Evolutionary conservation across 2,113 vertebrate genomes (phyloP).

Genomic region (Laticauda colubrina): DNA sequence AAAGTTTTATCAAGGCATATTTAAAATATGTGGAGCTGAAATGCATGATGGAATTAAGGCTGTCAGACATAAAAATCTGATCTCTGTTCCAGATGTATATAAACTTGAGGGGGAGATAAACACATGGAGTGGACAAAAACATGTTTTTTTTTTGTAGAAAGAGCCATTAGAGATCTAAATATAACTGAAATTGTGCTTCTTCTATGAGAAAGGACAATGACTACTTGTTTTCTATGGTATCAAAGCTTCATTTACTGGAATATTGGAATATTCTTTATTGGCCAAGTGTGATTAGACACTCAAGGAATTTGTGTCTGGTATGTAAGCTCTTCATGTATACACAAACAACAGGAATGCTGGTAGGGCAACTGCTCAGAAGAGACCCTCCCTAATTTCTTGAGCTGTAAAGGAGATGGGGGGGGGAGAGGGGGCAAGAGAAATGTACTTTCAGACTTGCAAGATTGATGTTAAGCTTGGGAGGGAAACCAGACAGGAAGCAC

Average conservation of each 20-base stretch:
- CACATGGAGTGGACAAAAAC: not conserved
- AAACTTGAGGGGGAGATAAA: not conserved
- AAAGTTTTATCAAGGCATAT: slow-evolving; percentile 44
- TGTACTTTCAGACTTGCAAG: no score
- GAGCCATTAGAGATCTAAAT: not conserved
- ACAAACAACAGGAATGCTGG: not conserved
- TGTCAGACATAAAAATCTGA: not conserved
- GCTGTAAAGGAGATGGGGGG: no score
- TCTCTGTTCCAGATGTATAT: slow-evolving; percentile 37
- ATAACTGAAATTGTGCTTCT: not conserved
- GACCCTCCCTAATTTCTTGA: no score
- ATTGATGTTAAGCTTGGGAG: no score
- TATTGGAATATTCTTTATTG: not conserved
- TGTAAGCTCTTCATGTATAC: not conserved
- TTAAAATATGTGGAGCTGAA: slow-evolving; percentile 49
- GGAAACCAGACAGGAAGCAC: no score
- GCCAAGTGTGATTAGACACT: not conserved
- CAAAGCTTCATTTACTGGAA: slow-evolving; percentile 10
- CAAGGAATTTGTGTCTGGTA: not conserved
- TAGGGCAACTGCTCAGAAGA: no score
- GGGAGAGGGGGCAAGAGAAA: no score
- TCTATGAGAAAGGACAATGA: not conserved
- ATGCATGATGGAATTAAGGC: slow-evolving; percentile 51
- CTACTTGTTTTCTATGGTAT: not conserved
- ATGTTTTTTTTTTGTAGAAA: not conserved